Conservation (phyloP, 2,888 invertebrate genomes). For the Dioctria linearis region DNA sequence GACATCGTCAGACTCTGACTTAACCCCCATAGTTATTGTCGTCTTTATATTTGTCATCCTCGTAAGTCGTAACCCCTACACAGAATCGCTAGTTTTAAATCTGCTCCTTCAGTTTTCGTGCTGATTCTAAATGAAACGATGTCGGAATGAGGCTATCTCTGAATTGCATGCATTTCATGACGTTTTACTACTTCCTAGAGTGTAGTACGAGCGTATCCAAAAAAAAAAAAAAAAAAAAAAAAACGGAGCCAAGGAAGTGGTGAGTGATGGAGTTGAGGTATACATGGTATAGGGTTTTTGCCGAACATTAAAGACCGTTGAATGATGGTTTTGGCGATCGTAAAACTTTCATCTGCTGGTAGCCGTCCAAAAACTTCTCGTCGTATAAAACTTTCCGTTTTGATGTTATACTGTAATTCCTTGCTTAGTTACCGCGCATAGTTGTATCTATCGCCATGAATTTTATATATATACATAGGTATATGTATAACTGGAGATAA, state of each 20-base stretch:
- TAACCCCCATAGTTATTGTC: conserved; percentile 12
- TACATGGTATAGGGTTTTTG: not conserved
- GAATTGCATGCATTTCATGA: conserved; percentile 55
- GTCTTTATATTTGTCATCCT: conserved; percentile 37
- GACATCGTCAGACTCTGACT: not conserved
- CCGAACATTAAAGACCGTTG: conserved; percentile 48
- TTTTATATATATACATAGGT: not conserved
- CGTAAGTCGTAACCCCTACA: conserved; percentile 1
- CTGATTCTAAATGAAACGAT: conserved; percentile 52
- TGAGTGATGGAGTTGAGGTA: not conserved
- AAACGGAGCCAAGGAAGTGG: not conserved
- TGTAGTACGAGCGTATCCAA: conserved; percentile 24
- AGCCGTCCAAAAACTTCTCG: conserved; percentile 54
- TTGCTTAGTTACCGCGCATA: conserved; percentile 2
- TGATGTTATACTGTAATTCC: not conserved
- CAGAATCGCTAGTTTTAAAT: conserved; percentile 27
- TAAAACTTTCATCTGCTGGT: conserved; percentile 56
- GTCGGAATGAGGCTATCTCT: conserved; percentile 5
- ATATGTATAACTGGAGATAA: not conserved
- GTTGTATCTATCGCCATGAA: not conserved
- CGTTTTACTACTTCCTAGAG: conserved; percentile 56
- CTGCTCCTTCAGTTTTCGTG: conserved; percentile 24
- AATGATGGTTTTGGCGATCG: conserved; percentile 53
- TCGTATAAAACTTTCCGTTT: conserved; percentile 57
- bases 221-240: not conserved